Conservation (phyloP, 2,888 invertebrate genomes). For the Chironomus riparius region DNA sequence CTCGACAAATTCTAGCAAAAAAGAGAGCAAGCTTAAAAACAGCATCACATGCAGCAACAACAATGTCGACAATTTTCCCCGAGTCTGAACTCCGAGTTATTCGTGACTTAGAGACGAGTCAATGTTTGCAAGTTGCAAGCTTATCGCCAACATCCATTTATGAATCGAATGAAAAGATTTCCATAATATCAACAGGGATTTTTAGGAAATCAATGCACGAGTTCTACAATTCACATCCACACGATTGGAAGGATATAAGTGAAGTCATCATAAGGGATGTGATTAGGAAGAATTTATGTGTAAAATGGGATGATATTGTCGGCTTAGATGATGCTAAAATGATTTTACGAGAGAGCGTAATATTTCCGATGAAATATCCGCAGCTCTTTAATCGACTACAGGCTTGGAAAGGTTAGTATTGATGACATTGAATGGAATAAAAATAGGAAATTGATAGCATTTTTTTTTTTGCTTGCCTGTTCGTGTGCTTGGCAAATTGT, state of each 20-base stretch:
- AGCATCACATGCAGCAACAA: background rate
- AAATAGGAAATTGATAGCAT: background rate
- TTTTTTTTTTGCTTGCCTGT: background rate
- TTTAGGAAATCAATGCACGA: slow-evolving; percentile 5
- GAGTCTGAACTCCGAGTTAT: background rate
- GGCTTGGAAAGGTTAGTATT: slow-evolving; percentile 72
- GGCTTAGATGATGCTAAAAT: slow-evolving; percentile 66
- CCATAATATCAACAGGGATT: background rate
- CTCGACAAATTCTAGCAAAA: slow-evolving; percentile 2
- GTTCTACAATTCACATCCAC: slow-evolving; percentile 33
- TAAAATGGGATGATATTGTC: slow-evolving; percentile 73
- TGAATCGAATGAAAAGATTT: background rate
- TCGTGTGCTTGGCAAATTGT: too few relatives aligned
- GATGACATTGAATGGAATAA: too few relatives aligned
- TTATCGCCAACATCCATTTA: slow-evolving; percentile 5
- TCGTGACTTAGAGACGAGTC: background rate
- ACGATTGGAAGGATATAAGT: slow-evolving; percentile 57
- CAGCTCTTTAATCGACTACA: slow-evolving; percentile 58
- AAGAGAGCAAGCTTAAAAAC: background rate
- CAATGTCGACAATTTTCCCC: background rate
- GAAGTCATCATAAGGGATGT: slow-evolving; percentile 57
- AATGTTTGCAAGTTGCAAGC: slow-evolving; percentile 8
- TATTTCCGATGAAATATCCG: slow-evolving; percentile 69
- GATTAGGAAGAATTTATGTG: slow-evolving; percentile 53
- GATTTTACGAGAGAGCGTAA: slow-evolving; percentile 74